Evolutionary conservation across 2,888 invertebrate species (phyloP), one percentile per base, ranked within the genome.

Genomic region (Volucella inanis): DNA sequence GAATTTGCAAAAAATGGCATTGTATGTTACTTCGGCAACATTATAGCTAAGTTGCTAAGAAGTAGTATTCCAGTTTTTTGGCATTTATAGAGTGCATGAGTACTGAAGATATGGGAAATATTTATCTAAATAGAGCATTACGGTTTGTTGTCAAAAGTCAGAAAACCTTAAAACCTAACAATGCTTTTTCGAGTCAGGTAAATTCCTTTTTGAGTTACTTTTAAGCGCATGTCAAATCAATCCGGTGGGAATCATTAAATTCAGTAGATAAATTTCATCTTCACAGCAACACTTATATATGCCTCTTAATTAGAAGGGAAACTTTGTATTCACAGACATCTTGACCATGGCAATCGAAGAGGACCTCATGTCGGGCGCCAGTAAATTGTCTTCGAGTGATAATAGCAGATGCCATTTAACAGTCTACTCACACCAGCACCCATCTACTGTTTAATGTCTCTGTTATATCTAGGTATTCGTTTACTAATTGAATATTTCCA

Each of bases 361-460:
- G 41, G 74, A 75, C 74, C 64, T 75, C 74, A 75, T 65, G 74
- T 47, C 47, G 74, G 55, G 74, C 74, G 55, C 54, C 65, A 57
- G 38, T 22, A 15, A 65, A 65, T 49, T 14, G 9, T 38, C 52
- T 43, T 22, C 45, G 15, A 49, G 74, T 54, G 54, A 75, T 75
- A 62, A 72, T 61, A 54, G 72, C 62, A 52, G 55, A 43, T 22
- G 59, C 12, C 45, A 14, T n/a, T 64, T 55, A 75, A 55, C 65
- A 64, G 55, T 49, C 74, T 55, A 10, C 74, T 55, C 74, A 55
- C 22, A 55, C 9, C 10, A 8, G n/a, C 38, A 31, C n/a, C 41
- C 39, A 59, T 74, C 74, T 55, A 74, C 54, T 22, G 47, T 75
- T 75, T 64, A 75, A 75, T 75, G 55, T 64, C 74, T 55, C 47